Percentiles rank a stretch among this genome's conserved stretches.
These are phyloP conservation scores for Eucriotettix oculatus DNA, from an alignment of 2,888 invertebrate species.

Conservation along the genomic window DNA sequence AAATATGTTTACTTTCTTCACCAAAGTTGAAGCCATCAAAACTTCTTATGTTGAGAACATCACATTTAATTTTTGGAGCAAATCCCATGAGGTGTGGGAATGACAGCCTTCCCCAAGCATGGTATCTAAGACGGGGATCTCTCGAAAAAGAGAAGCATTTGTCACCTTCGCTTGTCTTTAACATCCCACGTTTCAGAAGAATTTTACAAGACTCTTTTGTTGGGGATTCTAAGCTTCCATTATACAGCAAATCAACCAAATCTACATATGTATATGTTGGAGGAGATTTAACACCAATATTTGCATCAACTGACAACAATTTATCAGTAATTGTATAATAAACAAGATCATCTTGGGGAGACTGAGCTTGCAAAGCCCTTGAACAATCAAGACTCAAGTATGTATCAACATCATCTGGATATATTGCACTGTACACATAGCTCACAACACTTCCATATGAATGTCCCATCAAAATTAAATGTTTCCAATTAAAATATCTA, in stretches of 20 bases:
- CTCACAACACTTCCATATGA: constrained; percentile 34
- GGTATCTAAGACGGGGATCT: constrained; percentile 44
- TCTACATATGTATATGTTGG: constrained; percentile 45
- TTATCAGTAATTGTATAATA: constrained; percentile 29
- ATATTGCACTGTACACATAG: constrained; percentile 41
- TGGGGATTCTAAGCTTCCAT: constrained; percentile 38
- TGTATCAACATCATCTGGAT: constrained; percentile 41
- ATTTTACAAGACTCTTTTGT: constrained; percentile 32
- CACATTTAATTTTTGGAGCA: constrained; percentile 38
- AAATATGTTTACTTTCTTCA: constrained; percentile 2
- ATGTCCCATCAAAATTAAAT: constrained; percentile 48
- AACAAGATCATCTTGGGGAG: neutral
- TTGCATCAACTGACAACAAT: constrained; percentile 21
- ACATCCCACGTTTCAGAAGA: constrained; percentile 31
- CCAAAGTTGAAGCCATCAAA: constrained; percentile 6
- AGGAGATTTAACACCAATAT: constrained; percentile 30
- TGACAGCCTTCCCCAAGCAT: constrained; percentile 31
- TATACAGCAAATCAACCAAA: constrained; percentile 36
- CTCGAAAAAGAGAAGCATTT: constrained; percentile 38
- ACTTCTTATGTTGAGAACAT: constrained; percentile 43
- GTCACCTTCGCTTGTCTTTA: constrained; percentile 33
- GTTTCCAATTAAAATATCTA: constrained; percentile 48
- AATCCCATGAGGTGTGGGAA: constrained; percentile 37
- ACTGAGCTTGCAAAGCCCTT: constrained; percentile 1
- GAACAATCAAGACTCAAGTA: constrained; percentile 27